Evolutionary conservation across 2,888 invertebrate species (phyloP), one percentile per base, ranked within the genome.

Genomic region (Hemaris fuciformis): DNA sequence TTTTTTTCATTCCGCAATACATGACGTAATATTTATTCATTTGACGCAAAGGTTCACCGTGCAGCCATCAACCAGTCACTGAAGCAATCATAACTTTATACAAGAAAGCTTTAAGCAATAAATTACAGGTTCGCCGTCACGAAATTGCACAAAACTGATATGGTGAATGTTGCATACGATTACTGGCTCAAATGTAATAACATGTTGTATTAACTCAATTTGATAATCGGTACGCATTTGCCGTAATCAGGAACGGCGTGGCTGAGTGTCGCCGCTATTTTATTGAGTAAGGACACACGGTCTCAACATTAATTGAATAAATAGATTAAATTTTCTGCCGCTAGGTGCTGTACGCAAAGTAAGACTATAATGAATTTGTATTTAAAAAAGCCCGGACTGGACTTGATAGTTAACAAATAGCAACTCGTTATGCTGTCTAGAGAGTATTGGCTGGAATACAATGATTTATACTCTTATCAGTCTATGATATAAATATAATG

Each of bases 151-250:
- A 25, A 41, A 43, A 41, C 43, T 23, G 57, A 34, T 46, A 56
- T 22, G 46, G 34, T 27, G 43, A 48, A 53, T 48, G 60, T 60
- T 60, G 41, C 60, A 41, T 41, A 25, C 27, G 38, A 60, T 60
- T 53, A 60, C 41, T 38, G 6, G 53, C 10, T 31, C 18, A 18
- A 38, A 53, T 25, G 60, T 65, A 67, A 66, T 66, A 66, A 67
- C 64, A 71, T 61, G 65, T 68, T 71, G 66, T 68, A 72, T 73
- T 73, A 72, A 67, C 72, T 72, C 72, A 72, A 68, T 74, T 73
- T 64, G 71, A 72, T 72, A 74, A 74, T 71, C 68, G 68, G 18
- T 69, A 74, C 72, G 66, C 68, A 73, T 68, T 65, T 66, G 67
- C 38, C 58, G 66, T 70, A 71, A 71, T 72, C 66, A 61, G 62